Conservation (phyloP, 1,140 invertebrate species). For the Zaprionus capensis region DNA sequence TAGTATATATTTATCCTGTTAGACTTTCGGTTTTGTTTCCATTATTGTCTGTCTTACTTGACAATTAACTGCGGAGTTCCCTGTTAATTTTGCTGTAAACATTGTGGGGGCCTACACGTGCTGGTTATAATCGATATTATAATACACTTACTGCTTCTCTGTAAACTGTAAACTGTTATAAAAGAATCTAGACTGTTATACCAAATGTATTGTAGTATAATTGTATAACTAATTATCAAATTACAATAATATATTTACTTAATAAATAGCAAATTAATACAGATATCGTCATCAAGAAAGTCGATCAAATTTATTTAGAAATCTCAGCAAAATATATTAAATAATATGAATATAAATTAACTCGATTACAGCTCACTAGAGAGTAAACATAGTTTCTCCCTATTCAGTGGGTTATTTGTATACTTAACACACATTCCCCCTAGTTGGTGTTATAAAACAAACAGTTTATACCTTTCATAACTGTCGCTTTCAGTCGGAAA, state of each 20-base stretch:
- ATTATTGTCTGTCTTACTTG: constrained; percentile 19
- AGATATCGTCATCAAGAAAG: background rate
- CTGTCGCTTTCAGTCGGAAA: constrained; percentile 21
- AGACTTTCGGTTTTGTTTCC: constrained; percentile 18
- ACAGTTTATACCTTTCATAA: constrained; percentile 19
- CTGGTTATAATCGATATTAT: constrained; percentile 4
- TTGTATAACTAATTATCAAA: background rate
- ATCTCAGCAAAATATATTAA: too few species aligned
- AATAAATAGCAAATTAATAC: background rate
- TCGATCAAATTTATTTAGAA: too few species aligned
- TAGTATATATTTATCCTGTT: constrained; percentile 17
- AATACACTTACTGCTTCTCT: background rate
- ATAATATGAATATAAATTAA: background rate
- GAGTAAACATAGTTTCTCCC: background rate
- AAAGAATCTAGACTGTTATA: background rate
- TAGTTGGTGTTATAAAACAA: background rate
- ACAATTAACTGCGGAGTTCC: constrained; percentile 10
- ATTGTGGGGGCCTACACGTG: constrained; percentile 25
- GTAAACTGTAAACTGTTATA: background rate
- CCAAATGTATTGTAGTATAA: background rate
- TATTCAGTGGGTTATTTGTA: background rate
- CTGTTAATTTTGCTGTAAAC: constrained; percentile 42
- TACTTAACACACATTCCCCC: background rate
- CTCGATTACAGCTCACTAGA: background rate
- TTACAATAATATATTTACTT: background rate